Base-by-base conservation (phyloP, 2,113 vertebrate species). In the Pangasianodon hypophthalmus region DNA sequence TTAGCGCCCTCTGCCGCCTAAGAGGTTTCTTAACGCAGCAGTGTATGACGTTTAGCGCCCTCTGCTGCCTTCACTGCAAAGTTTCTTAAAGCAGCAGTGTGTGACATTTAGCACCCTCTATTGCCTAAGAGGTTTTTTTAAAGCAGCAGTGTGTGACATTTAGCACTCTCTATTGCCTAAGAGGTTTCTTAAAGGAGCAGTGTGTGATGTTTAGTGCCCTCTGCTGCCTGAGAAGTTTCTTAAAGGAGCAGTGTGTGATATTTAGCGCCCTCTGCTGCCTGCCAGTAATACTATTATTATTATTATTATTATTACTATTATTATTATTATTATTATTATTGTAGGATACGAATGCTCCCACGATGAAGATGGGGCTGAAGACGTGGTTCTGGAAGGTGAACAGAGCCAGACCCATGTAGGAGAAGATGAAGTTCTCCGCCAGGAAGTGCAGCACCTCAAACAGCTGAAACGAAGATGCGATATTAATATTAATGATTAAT, bases 391-490 rank as follows among this genome's bases (percentile, higher is more conserved):
- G 98, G 97, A 99, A 99, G 90, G 98, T 99, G 94, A 99, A 99
- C 46, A 99, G 95, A 0, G 98, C 98, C 96, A 99, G 94, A 24
- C 98, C 98, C 98, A 99, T 99, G 92, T 99, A 99, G 91, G 98
- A 99, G 95, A 99, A 99, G 94, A 99, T 99, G 96, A 99, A 99
- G 93, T 99, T 99, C 95, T 99, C 98, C 5, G 98, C 98, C 95
- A 99, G 93, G 94, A 99, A 99, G 94, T 99, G 98, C 89, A 99
- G 95, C 44, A 97, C 97, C 89, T 99, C 98, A 90, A 99, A 99
- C 60, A 99, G 97, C 98, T 99, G 94, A 80, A 86, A 18, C 24
- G 0, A 86, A 54, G 10, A 37, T 0, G 11, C 0, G 18, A 80
- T 18, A n/a, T n/a, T 21, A 77, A 67, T 14, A n/a, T 60, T 60